phyloP scores from a whole-genome alignment of 2,888 invertebrate species.

The Tetragonula carbonaria region DNA sequence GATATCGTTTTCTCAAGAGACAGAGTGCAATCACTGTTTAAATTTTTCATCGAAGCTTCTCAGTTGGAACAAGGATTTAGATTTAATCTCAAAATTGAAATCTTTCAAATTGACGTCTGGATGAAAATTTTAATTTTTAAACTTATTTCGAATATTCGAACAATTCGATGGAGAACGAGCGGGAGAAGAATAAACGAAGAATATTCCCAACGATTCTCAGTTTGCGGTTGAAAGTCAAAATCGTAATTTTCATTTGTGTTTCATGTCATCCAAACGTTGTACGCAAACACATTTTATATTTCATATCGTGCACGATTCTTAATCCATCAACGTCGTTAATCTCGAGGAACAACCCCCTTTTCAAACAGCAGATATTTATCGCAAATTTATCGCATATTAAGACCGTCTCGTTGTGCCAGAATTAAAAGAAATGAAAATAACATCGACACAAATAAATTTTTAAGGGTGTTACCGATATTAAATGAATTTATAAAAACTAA shows the following conservation, averaged over 20 bases:
- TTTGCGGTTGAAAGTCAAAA: background rate
- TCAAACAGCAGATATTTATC: background rate
- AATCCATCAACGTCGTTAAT: background rate
- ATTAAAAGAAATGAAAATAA: background rate
- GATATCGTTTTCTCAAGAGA: no score
- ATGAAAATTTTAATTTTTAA: background rate
- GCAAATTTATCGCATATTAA: background rate
- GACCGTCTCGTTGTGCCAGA: background rate
- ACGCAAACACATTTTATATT: background rate
- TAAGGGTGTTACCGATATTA: no score
- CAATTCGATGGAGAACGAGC: background rate
- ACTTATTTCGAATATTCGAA: background rate
- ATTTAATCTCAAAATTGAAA: background rate
- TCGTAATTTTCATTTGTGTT: background rate
- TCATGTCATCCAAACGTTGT: background rate
- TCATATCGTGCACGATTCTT: background rate
- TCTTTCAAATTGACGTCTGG: background rate
- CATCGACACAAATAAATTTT: background rate
- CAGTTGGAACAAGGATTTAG: background rate
- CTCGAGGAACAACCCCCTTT: background rate
- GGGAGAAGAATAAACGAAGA: no score
- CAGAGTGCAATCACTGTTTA: no score
- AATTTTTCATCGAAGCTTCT: background rate
- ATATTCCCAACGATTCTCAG: background rate
- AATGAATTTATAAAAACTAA: no score